Conservation (phyloP, 2,113 vertebrate species). For the Anseranas semipalmata region DNA sequence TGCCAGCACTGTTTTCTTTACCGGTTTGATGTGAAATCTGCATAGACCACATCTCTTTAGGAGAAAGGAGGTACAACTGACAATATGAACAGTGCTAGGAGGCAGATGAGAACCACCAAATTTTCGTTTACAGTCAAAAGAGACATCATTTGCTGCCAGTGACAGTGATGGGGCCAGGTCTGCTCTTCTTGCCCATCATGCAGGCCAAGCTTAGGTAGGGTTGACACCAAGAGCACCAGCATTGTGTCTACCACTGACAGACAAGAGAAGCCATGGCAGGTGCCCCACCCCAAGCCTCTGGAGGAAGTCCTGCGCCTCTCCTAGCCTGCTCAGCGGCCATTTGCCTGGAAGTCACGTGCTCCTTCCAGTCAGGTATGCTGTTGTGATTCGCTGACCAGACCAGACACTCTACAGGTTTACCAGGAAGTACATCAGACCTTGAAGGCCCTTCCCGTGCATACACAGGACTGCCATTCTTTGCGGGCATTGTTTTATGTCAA, state of each 20-base stretch:
- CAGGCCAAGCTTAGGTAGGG: neutral
- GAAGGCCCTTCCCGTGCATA: neutral
- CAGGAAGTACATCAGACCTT: neutral
- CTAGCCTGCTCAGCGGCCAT: neutral
- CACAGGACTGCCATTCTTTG: neutral
- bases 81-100: neutral
- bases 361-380: neutral
- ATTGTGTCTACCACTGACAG: no score
- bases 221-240: no score
- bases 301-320: neutral
- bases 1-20: neutral
- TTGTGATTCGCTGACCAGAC: neutral
- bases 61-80: neutral
- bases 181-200: accelerated
- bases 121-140: neutral
- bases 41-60: neutral
- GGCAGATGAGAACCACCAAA: neutral
- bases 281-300: accelerated
- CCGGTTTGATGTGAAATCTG: neutral
- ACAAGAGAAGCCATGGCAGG: neutral
- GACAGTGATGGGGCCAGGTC: neutral
- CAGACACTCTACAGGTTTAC: neutral
- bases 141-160: neutral
- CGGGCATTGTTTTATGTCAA: neutral
- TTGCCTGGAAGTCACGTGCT: neutral